These are phyloP conservation scores for Saimiri boliviensis DNA, from an alignment of 2,113 vertebrate species.

Conservation along the genomic window DNA sequence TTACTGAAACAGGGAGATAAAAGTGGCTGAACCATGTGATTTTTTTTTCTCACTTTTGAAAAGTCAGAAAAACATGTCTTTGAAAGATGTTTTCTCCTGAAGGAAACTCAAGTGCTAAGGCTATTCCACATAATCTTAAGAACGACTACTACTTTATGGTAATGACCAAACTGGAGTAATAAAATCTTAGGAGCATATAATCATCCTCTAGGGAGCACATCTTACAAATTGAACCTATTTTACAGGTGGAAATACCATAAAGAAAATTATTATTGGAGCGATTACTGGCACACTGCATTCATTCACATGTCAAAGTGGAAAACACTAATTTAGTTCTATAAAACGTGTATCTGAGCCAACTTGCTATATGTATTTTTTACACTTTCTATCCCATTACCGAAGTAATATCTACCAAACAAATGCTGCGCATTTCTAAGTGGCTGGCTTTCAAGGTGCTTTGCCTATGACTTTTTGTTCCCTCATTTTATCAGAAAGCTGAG, in stretches of 20 bases:
- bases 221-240: constrained; percentile 46
- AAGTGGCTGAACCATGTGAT: not conserved
- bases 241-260: constrained; percentile 27
- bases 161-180: constrained; percentile 17
- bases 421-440: not conserved
- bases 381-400: not conserved
- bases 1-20: not conserved
- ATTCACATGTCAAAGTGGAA: not conserved
- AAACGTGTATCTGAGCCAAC: not conserved
- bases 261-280: not conserved
- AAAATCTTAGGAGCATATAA: constrained; percentile 2
- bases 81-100: constrained; percentile 14
- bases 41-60: not conserved
- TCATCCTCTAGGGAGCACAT: constrained; percentile 25
- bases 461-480: not conserved
- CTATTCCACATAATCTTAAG: not conserved
- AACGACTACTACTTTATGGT: not conserved
- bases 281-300: not conserved
- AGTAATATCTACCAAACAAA: not conserved
- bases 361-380: not conserved
- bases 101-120: not conserved
- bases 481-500: not conserved
- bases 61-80: not conserved
- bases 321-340: not conserved
- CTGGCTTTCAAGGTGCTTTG: not conserved